Conservation (phyloP, 2,113 vertebrate genomes). For the Aramus guarauna region DNA sequence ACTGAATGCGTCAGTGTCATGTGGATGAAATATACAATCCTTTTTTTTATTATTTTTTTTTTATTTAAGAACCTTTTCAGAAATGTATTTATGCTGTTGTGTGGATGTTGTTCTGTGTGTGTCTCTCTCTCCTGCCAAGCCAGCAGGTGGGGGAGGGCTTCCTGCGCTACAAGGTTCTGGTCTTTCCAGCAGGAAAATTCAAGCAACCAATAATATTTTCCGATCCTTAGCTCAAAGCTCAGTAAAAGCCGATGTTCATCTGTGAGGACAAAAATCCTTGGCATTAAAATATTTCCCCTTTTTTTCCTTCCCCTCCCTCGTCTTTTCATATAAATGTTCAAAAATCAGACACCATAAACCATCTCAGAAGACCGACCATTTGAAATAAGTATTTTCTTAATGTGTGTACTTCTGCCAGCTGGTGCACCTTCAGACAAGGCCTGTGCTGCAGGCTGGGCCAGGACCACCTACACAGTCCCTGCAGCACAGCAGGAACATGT, state of each 20-base stretch:
- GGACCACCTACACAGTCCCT: not conserved
- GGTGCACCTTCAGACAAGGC: not conserved
- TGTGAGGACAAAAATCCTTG: not conserved
- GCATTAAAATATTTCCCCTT: not conserved
- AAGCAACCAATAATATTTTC: not conserved
- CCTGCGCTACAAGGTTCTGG: not conserved
- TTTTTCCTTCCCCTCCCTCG: not conserved
- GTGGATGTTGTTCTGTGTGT: not conserved
- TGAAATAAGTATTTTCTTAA: not conserved
- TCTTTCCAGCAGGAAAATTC: not conserved
- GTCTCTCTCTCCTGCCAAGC: not conserved
- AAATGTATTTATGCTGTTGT: not conserved
- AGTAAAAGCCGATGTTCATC: not conserved
- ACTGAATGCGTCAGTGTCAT: not conserved
- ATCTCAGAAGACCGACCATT: not conserved
- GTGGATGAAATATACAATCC: not conserved
- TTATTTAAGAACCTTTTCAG: not conserved
- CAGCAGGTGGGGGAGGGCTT: not conserved
- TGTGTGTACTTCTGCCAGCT: not conserved
- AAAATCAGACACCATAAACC: not conserved
- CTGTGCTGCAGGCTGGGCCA: not conserved
- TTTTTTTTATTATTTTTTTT: not conserved
- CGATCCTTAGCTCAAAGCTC: not conserved
- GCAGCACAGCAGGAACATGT: not conserved
- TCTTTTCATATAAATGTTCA: not conserved